These are phyloP conservation scores for Barnardius zonarius DNA, from an alignment of 2,113 vertebrate genomes.

Conservation along the genomic window DNA sequence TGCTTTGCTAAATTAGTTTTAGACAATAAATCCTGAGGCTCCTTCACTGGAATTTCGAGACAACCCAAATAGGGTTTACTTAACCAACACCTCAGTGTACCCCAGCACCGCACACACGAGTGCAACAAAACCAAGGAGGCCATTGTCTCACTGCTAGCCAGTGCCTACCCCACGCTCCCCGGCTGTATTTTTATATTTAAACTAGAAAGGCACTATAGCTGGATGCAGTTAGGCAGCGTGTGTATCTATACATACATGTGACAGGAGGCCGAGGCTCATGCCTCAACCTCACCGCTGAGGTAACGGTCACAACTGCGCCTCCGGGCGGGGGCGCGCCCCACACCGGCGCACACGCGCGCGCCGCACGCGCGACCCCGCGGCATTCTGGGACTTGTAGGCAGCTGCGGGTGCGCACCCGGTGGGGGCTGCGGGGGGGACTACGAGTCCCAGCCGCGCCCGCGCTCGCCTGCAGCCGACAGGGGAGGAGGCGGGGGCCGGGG, in stretches of 20 bases:
- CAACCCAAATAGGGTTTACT: fast-evolving
- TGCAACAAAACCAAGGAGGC: fast-evolving
- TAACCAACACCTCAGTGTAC: fast-evolving
- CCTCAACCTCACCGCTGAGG: not conserved
- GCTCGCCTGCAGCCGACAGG: not conserved
- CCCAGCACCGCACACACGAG: fast-evolving
- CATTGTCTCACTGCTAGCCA: fast-evolving
- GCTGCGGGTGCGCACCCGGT: not conserved
- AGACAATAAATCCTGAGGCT: no score
- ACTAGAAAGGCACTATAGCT: not conserved
- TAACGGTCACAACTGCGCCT: not conserved
- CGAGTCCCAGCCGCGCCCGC: conserved; percentile 13
- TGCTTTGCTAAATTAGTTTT: not conserved
- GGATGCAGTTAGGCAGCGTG: not conserved
- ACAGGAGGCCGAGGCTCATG: fast-evolving
- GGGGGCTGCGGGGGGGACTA: not conserved
- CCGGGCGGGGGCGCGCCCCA: not conserved
- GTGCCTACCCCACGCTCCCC: fast-evolving
- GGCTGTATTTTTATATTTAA: fast-evolving
- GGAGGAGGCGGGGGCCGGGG: not conserved
- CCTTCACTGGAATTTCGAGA: no score
- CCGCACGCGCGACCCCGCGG: not conserved
- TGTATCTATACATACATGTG: fast-evolving
- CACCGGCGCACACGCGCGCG: not conserved
- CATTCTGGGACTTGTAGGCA: conserved; percentile 27